phyloP scores from a whole-genome alignment of 2,113 vertebrate genomes.

The Ibidorhyncha struthersii region DNA sequence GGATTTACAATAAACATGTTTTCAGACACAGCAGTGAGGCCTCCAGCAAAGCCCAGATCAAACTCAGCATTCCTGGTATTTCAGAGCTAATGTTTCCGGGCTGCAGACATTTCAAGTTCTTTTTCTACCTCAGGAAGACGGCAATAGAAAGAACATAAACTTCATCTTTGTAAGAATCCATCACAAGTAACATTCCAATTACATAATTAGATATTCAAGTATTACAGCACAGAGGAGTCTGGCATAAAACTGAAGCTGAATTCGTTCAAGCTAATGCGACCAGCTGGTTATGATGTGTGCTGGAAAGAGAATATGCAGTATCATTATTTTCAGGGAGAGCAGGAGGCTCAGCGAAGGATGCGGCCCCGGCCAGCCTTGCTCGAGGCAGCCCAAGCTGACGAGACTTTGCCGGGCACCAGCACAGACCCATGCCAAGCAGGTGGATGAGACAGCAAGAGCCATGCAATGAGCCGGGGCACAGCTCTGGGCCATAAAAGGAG shows the following conservation, averaged over 20 bases:
- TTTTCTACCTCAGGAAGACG: background rate
- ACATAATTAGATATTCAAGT: background rate
- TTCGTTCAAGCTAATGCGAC: background rate
- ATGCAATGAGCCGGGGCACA: background rate
- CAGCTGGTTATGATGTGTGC: background rate
- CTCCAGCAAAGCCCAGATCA: background rate
- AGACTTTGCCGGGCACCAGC: background rate
- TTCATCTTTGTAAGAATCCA: background rate
- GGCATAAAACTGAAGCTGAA: background rate
- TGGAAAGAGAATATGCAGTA: background rate
- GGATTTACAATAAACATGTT: background rate
- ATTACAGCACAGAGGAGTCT: background rate
- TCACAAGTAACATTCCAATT: background rate
- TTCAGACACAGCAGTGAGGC: background rate
- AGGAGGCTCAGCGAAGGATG: background rate
- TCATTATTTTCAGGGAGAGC: background rate
- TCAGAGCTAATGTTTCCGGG: background rate
- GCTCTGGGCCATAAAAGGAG: background rate
- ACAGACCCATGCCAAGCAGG: background rate
- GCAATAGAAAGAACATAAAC: background rate
- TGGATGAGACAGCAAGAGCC: background rate
- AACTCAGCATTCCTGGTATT: background rate
- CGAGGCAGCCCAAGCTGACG: background rate
- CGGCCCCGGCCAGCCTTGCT: background rate
- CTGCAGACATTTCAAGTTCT: background rate